Conservation (phyloP, 2,888 invertebrate genomes). For the Callyntrura sp. region DNA sequence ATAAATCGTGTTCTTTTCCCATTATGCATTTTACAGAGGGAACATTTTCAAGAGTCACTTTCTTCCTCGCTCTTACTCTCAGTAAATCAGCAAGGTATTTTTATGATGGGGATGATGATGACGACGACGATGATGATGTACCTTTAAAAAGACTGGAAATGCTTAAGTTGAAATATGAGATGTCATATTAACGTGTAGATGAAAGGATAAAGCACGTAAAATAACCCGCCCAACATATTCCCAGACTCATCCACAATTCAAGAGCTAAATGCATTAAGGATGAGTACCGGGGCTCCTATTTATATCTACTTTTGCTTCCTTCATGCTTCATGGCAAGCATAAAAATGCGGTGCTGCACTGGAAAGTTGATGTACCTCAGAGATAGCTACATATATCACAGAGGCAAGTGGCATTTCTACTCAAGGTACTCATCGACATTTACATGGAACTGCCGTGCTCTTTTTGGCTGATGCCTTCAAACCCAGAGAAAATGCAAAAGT, state of each 20-base stretch:
- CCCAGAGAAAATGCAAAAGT: constrained; percentile 31
- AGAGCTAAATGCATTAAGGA: constrained; percentile 48
- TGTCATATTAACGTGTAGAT: constrained; percentile 72
- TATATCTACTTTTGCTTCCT: neutral
- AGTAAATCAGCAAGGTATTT: constrained; percentile 64
- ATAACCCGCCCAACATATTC: constrained; percentile 55
- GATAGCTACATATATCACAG: neutral
- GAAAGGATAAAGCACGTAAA: constrained; percentile 74
- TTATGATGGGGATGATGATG: neutral
- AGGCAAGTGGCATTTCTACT: neutral
- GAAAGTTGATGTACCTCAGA: neutral
- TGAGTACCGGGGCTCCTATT: constrained; percentile 5
- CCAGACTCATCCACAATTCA: constrained; percentile 54
- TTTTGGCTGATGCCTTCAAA: constrained; percentile 18
- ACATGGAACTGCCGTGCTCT: constrained; percentile 53
- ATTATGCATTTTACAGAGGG: constrained; percentile 33
- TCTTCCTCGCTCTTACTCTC: neutral
- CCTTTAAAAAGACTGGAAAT: constrained; percentile 51
- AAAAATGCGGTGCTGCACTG: neutral
- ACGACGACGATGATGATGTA: neutral
- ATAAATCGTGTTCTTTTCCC: constrained; percentile 57
- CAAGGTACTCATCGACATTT: constrained; percentile 38
- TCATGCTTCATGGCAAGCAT: neutral
- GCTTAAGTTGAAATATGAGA: constrained; percentile 69
- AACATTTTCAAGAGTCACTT: constrained; percentile 60